These are phyloP conservation scores for Biston stratarius DNA, from an alignment of 2,888 invertebrate species.

Conservation along the genomic window DNA sequence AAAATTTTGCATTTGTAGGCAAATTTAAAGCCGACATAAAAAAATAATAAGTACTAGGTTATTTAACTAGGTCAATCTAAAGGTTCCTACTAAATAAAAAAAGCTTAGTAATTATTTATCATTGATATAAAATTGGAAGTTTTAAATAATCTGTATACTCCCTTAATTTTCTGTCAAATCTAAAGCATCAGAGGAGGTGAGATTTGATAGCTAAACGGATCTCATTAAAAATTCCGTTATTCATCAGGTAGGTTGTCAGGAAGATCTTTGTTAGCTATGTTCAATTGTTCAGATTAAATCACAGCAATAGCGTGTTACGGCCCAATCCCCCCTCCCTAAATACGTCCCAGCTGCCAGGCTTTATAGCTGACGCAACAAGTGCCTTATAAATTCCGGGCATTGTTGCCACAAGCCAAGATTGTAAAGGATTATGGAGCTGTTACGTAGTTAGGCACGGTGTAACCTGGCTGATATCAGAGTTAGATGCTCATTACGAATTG, in stretches of 20 bases:
- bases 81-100: too few relatives aligned
- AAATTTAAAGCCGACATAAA: too few relatives aligned
- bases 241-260: neutral
- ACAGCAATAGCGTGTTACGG: neutral
- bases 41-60: too few relatives aligned
- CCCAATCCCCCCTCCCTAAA: constrained; percentile 5
- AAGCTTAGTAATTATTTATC: too few relatives aligned
- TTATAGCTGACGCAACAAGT: constrained; percentile 59
- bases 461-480: constrained; percentile 12
- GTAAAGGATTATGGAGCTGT: constrained; percentile 40
- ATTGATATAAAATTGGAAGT: too few relatives aligned
- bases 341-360: constrained; percentile 19
- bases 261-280: neutral
- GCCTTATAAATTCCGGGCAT: constrained; percentile 59
- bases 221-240: too few relatives aligned
- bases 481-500: constrained; percentile 14
- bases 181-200: too few relatives aligned
- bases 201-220: too few relatives aligned
- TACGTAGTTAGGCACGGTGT: constrained; percentile 31
- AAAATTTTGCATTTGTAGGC: too few relatives aligned
- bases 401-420: constrained; percentile 54
- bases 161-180: too few relatives aligned
- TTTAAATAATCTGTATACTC: too few relatives aligned
- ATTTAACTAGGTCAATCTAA: too few relatives aligned
- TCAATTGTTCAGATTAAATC: neutral